Evolutionary conservation across 1,140 invertebrate species (phyloP), one percentile per base, ranked within the genome.

Genomic region (Eumeta japonica): DNA sequence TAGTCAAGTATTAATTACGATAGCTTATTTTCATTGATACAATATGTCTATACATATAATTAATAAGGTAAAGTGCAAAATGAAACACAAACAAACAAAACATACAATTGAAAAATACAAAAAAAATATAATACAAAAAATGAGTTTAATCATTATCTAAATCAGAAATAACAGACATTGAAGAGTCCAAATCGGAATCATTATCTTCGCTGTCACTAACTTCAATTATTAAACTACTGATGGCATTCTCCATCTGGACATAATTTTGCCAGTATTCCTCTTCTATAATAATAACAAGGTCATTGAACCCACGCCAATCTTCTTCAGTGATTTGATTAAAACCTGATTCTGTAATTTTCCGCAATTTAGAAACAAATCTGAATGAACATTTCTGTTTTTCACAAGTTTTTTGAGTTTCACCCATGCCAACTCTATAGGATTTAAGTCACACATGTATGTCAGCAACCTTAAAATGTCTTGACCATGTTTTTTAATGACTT

Each of bases 331-430:
- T 10, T 34, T n/a, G n/a, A n/a, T n/a, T n/a, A 2, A 44, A 3
- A 1, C 37, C 41, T 24, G 41, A 3, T 28, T 48, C 41, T 35
- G 45, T 48, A 19, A 45, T 42, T 48, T 48, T 42, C 39, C 37
- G 19, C 16, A 45, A 37, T 32, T 38, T 18, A 45, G 39, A 14
- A 36, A 48, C 32, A 41, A 16, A 43, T 42, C 39, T 37, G 40
- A 39, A 19, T 10, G 28, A 17, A 43, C 40, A 19, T 43, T 43
- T 18, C 20, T 18, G 9, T 48, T 5, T 32, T 36, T 17, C 16
- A 38, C 39, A n/a, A n/a, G n/a, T 27, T 41, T 20, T 39, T 35
- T 40, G 13, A 40, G 20, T 29, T 35, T 28, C 12, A 13, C 32
- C 39, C 39, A 44, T 15, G 32, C 35, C 14, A 44, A 41, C 19